These are phyloP conservation scores for Hirtodrosophila alboralis DNA, from an alignment of 2,888 invertebrate genomes.

Conservation along the genomic window DNA sequence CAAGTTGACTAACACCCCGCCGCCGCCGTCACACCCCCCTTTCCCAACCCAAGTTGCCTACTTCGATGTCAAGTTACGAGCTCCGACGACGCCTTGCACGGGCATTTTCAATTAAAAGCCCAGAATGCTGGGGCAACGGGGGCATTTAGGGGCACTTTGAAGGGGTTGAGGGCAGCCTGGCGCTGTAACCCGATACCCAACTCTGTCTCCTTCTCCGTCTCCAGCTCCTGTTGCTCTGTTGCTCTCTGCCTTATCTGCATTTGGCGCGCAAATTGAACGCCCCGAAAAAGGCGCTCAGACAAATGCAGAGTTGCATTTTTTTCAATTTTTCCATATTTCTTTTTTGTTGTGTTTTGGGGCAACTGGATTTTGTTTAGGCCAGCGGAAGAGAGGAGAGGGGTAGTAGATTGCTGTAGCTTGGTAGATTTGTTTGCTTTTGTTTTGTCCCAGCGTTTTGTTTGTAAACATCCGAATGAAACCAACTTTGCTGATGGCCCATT, in stretches of 20 bases:
- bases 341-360: no score
- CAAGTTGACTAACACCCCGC: slow-evolving; percentile 4
- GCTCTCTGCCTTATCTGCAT: slow-evolving; percentile 58
- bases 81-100: slow-evolving; percentile 43
- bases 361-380: slow-evolving; percentile 6
- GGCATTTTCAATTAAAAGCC: slow-evolving; percentile 61
- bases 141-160: background rate
- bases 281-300: slow-evolving; percentile 68
- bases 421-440: slow-evolving; percentile 65
- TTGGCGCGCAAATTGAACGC: slow-evolving; percentile 73
- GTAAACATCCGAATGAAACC: slow-evolving; percentile 49
- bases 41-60: slow-evolving; percentile 19
- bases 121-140: slow-evolving; percentile 3
- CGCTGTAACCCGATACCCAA: slow-evolving; percentile 59
- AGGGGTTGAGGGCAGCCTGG: slow-evolving; percentile 23
- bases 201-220: background rate
- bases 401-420: slow-evolving; percentile 1
- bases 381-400: background rate
- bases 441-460: slow-evolving; percentile 43
- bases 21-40: background rate
- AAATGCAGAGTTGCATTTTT: slow-evolving; percentile 73
- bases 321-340: no score
- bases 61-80: slow-evolving; percentile 70
- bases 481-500: slow-evolving; percentile 69
- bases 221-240: slow-evolving; percentile 3